Base-by-base conservation (phyloP, 2,797 vertebrate genomes). In the Lepilemur ruficaudatus region DNA sequence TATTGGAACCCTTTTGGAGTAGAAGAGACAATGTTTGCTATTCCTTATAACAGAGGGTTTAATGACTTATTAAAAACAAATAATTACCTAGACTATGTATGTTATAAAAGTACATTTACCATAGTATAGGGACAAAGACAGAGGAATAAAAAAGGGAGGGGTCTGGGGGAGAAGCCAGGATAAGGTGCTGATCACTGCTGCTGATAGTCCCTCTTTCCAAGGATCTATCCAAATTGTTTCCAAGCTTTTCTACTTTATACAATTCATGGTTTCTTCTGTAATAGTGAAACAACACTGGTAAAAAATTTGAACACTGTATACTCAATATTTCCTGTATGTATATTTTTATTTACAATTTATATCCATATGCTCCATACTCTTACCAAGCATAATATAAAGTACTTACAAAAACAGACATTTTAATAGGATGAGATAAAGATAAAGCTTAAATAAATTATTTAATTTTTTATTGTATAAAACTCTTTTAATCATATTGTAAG, bases 381-480 rank as follows among this genome's bases (percentile, higher is more conserved):
- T 89, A 57, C 57, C 84, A 79, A 78, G 5, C 20, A 52, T 50
- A 84, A 57, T 78, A 78, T 67, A 75, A 88, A 83, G 15, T 9
- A 61, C 10, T 76, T 93, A 55, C 7, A 63, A 85, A 96, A 90
- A 57, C 12, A 89, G 38, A 59, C 0, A 55, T 48, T 80, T 86
- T 83, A 57, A 35, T 81, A 63, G 20, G 28, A 32, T 84, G 25
- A 93, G 6, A 10, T 92, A 72, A 89, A 93, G 6, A 10, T 92
- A 72, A 89, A 91, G 22, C 43, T 57, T 63, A 76, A 88, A 92
- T 96, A 84, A 81, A 57, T 15, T 82, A 17, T 81, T 50, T 38
- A 48, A 43, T 61, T 91, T 81, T 94, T 89, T 90, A 69, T 57
- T 43, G 28, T 84, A 17, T 89, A 69, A 89, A 95, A 55, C 17